Evolutionary conservation across 2,797 vertebrate species (phyloP).

Genomic region (Saxicola maurus): DNA sequence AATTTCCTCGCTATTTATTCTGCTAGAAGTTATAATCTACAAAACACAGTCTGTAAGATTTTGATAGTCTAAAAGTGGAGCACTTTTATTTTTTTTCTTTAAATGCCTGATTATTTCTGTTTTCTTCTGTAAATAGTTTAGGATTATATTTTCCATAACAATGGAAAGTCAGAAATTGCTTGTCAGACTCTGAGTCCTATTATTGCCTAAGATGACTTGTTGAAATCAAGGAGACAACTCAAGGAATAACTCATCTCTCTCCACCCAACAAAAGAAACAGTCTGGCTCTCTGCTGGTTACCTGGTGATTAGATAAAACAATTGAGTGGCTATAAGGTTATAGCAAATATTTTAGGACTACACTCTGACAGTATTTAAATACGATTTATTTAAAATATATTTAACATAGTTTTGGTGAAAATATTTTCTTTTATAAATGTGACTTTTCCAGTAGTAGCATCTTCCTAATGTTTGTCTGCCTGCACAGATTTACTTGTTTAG

Average conservation of each 20-base stretch:
- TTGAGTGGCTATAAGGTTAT: neutral
- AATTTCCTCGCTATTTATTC: constrained; percentile 4
- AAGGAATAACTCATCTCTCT: neutral
- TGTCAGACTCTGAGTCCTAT: neutral
- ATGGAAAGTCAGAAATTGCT: neutral
- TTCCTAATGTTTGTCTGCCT: neutral
- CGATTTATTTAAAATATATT: neutral
- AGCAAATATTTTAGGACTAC: neutral
- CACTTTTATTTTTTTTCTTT: neutral
- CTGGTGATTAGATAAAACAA: constrained; percentile 4
- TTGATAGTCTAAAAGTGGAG: neutral
- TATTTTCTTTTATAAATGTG: neutral
- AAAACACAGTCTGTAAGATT: neutral
- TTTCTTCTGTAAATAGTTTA: constrained; percentile 3
- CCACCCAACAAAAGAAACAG: neutral
- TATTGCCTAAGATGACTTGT: neutral
- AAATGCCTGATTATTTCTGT: neutral
- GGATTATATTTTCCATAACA: constrained; percentile 27
- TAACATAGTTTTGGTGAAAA: neutral
- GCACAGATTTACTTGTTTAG: neutral
- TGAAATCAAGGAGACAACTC: neutral
- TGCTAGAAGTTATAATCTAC: neutral
- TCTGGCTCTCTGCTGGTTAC: neutral
- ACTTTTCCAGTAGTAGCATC: neutral
- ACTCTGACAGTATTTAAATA: neutral